These are phyloP conservation scores for Tupiocoris notatus DNA, from an alignment of 2,888 invertebrate species.

Conservation along the genomic window DNA sequence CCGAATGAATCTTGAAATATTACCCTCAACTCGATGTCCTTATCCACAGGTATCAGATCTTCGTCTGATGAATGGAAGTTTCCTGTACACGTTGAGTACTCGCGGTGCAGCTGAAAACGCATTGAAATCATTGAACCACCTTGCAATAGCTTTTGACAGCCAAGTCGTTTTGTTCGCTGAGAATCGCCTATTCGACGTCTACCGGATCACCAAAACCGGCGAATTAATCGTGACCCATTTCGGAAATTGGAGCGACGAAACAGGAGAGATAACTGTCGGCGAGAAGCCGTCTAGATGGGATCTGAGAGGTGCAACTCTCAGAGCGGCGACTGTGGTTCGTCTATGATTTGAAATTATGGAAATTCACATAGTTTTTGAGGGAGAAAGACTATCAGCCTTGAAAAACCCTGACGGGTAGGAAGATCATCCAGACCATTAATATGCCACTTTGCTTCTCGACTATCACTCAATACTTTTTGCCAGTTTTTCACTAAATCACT, in stretches of 20 bases:
- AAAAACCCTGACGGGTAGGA: no score
- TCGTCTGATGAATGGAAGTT: conserved; percentile 2
- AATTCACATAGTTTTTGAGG: no score
- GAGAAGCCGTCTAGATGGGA: not conserved
- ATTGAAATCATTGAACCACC: not conserved
- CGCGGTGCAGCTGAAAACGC: not conserved
- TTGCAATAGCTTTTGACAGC: conserved; percentile 13
- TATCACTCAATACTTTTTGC: no score
- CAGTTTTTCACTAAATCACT: no score
- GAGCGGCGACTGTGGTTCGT: conserved; percentile 6
- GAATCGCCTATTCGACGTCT: not conserved
- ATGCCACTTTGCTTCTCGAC: no score
- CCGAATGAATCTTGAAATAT: no score
- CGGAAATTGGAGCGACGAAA: conserved; percentile 5
- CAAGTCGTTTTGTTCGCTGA: not conserved
- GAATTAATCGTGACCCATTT: not conserved
- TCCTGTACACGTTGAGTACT: not conserved
- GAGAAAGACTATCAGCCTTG: no score
- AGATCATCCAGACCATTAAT: no score
- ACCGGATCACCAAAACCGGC: not conserved
- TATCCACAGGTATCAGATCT: not conserved
- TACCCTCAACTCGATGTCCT: no score
- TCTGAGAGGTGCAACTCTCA: not conserved
- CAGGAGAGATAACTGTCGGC: not conserved
- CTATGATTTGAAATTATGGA: no score